Conservation (phyloP, 2,113 vertebrate genomes). For the Glaucidium brasilianum region DNA sequence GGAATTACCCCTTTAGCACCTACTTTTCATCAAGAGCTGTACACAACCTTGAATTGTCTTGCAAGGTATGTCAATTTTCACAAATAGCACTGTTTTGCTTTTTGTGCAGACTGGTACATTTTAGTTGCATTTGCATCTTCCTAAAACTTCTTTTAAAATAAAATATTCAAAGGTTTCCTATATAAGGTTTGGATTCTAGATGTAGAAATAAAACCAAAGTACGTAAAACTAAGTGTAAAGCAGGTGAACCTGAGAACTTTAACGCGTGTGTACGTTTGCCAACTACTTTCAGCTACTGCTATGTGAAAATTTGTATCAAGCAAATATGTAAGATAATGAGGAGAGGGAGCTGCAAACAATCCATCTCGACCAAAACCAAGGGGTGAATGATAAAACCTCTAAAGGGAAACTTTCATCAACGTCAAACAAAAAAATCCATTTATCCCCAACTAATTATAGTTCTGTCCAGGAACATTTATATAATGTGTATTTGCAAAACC, state of each 20-base stretch:
- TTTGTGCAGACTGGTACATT: background rate
- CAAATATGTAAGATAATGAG: rapidly evolving
- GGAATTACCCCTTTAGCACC: background rate
- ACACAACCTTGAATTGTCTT: background rate
- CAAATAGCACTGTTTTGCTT: background rate
- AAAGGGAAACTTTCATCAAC: background rate
- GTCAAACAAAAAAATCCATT: rapidly evolving
- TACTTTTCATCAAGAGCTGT: background rate
- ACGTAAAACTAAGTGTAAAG: background rate
- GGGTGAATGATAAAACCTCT: background rate
- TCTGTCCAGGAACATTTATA: background rate
- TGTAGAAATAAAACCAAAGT: background rate
- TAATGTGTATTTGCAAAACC: background rate
- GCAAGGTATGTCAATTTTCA: background rate
- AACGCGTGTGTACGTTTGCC: rapidly evolving
- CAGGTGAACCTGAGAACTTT: background rate
- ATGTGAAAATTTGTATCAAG: background rate
- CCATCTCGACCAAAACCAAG: background rate
- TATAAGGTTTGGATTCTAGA: background rate
- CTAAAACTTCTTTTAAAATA: background rate
- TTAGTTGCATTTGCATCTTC: background rate
- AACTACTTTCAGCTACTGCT: background rate
- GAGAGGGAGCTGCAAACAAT: background rate
- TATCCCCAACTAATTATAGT: background rate
- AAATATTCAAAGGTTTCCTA: background rate